These are phyloP conservation scores for Tetragonula carbonaria DNA, from an alignment of 2,888 invertebrate genomes.

Conservation along the genomic window DNA sequence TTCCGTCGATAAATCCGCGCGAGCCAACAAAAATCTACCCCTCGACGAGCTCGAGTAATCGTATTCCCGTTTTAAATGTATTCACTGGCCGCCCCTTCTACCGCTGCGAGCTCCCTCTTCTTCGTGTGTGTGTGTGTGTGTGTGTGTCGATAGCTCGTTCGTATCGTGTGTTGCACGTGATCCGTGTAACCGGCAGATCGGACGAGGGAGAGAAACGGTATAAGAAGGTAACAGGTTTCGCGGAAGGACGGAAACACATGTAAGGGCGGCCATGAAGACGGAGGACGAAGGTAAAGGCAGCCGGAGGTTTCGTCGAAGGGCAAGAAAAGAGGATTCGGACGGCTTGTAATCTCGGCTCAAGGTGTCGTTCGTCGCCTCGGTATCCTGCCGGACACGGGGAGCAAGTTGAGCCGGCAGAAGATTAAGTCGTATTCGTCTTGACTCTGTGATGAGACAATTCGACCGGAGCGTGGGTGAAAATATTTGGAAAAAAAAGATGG, in stretches of 20 bases:
- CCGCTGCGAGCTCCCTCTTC: slow-evolving; percentile 11
- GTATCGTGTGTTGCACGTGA: slow-evolving; percentile 34
- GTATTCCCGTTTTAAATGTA: slow-evolving; percentile 81
- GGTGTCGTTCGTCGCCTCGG: slow-evolving; percentile 73
- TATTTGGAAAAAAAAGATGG: not conserved
- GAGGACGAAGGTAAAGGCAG: slow-evolving; percentile 34
- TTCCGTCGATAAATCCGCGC: slow-evolving; percentile 80
- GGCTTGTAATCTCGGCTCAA: slow-evolving; percentile 81
- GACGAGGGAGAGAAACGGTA: slow-evolving; percentile 31
- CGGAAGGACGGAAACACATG: slow-evolving; percentile 69
- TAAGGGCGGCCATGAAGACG: slow-evolving; percentile 56
- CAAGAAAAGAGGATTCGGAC: slow-evolving; percentile 80
- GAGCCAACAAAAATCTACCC: slow-evolving; percentile 69
- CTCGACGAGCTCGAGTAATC: slow-evolving; percentile 71
- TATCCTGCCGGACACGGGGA: slow-evolving; percentile 73
- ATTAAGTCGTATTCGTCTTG: slow-evolving; percentile 56
- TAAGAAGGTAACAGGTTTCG: slow-evolving; percentile 64
- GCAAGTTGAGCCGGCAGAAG: slow-evolving; percentile 52
- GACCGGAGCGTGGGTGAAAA: not conserved
- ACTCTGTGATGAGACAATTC: slow-evolving; percentile 25
- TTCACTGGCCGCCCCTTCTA: slow-evolving; percentile 69
- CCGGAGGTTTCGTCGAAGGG: slow-evolving; percentile 59
- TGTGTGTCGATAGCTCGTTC: not conserved
- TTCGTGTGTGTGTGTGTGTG: not conserved
- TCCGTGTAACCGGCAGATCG: slow-evolving; percentile 50